Base-by-base conservation (phyloP, 2,888 invertebrate genomes). In the Deilephila porcellus region DNA sequence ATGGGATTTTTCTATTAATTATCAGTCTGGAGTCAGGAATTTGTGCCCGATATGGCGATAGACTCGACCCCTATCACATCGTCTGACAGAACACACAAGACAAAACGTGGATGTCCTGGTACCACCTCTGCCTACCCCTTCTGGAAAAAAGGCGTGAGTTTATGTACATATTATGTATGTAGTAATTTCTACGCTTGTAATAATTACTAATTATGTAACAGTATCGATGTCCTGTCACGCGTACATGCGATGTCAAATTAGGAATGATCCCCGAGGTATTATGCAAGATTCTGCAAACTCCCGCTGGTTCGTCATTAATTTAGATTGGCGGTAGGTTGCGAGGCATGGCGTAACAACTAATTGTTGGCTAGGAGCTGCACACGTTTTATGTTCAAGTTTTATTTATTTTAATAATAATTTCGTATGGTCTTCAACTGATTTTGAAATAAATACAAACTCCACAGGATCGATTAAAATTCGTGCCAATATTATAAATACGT, bases 231-330 rank as follows among this genome's bases (percentile, higher is more conserved):
- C 37, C 19, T 34, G 56, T 67, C 59, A 73, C 56, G 64, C 64
- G 64, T 71, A 29, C 59, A 56, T 25, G 67, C 56, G 5, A 73
- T 60, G 73, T 73, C 71, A 70, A 52, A 73, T 70, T 62, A 64
- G 64, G 19, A 56, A 64, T 73, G 37, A 73, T 72, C 71, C 70
- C 75, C 52, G 32, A 70, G 76, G 70, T 76, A 37, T 73, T 74
- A 70, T 60, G 76, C 73, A 76, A 76, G 77, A 73, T 64, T 59
- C 72, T 34, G 64, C 56, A 73, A 73, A 45, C 72, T 56, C 59
- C 74, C 70, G 75, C 74, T 71, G 64, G 76, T 74, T 74, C 76
- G 76, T 67, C 87, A 88, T 89, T 88, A 90, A 90, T 90, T 89
- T 88, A 89, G 85, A 88, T 84, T 80, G 79, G 67, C 52, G 25